Percentiles rank a stretch among this genome's conserved stretches.
Conservation (phyloP, 2,113 vertebrate species). For the Notothenia coriiceps region DNA sequence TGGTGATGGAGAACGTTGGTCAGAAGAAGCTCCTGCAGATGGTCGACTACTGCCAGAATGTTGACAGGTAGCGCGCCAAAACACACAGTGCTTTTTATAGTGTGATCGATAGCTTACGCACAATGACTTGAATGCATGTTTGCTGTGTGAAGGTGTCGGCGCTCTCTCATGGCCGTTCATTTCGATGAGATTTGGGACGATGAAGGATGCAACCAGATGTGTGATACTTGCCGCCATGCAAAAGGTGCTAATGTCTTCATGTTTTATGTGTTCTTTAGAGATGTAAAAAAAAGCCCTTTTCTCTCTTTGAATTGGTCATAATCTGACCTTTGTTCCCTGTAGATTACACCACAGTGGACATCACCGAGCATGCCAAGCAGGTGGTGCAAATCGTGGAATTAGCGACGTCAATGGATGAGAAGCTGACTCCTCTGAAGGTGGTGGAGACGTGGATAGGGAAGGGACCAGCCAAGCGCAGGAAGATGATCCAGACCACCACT, state of each 20-base stretch:
- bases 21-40: conserved; percentile 95
- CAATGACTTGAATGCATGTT: not conserved
- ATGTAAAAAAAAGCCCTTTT: not conserved
- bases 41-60: conserved; percentile 93
- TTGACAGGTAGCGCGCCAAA: conserved; percentile 82
- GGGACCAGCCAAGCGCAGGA: conserved; percentile 89
- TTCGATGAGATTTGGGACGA: conserved; percentile 97
- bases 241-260: conserved; percentile 78
- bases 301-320: not conserved
- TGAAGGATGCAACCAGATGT: conserved; percentile 91
- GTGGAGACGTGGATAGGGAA: conserved; percentile 93
- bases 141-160: conserved; percentile 89
- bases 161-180: conserved; percentile 92
- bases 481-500: conserved; percentile 83
- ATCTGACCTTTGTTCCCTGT: not conserved
- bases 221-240: conserved; percentile 90
- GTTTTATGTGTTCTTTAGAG: not conserved
- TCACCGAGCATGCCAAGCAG: conserved; percentile 87
- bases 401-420: conserved; percentile 88
- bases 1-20: conserved; percentile 98
- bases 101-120: fast-evolving
- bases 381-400: conserved; percentile 90
- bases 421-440: conserved; percentile 94
- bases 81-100: not conserved
- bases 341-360: conserved; percentile 86